These are phyloP conservation scores for Hippocampus guttulatus DNA, from an alignment of 2,113 vertebrate genomes.

Conservation along the genomic window DNA sequence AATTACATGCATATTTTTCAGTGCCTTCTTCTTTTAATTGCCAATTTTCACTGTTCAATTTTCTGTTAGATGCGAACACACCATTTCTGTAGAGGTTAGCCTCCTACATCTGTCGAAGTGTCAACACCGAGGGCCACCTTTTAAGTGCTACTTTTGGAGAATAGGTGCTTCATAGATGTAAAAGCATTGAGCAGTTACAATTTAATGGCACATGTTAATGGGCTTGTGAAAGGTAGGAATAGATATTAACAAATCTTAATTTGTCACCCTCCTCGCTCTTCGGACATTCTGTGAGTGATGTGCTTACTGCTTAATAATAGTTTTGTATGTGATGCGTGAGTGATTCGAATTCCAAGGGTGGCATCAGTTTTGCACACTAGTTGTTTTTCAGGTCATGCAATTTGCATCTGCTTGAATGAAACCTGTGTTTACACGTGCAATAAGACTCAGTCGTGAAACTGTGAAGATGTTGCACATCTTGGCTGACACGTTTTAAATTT, in stretches of 20 bases:
- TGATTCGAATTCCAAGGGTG: constrained; percentile 50
- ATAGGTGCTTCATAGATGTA: constrained; percentile 41
- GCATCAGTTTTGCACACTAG: constrained; percentile 26
- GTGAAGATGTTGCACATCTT: constrained; percentile 27
- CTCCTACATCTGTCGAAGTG: no score
- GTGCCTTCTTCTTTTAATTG: no score
- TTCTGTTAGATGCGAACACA: no score
- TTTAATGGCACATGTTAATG: constrained; percentile 12
- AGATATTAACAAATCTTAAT: not conserved
- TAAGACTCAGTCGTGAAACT: constrained; percentile 38
- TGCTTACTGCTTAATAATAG: constrained; percentile 25
- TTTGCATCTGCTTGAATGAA: constrained; percentile 53
- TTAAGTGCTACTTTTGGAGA: not conserved
- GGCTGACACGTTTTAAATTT: constrained; percentile 14
- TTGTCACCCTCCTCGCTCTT: not conserved
- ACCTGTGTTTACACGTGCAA: constrained; percentile 50
- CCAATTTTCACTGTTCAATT: no score
- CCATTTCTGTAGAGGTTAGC: no score
- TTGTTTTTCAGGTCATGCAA: constrained; percentile 49
- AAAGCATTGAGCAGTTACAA: constrained; percentile 38
- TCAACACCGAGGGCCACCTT: not conserved
- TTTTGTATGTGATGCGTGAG: constrained; percentile 21
- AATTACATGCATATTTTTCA: not conserved
- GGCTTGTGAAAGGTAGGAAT: not conserved
- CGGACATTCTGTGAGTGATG: not conserved